Conservation (phyloP, 35 echinoderm and acorn worm species). For the Lytechinus pictus region DNA sequence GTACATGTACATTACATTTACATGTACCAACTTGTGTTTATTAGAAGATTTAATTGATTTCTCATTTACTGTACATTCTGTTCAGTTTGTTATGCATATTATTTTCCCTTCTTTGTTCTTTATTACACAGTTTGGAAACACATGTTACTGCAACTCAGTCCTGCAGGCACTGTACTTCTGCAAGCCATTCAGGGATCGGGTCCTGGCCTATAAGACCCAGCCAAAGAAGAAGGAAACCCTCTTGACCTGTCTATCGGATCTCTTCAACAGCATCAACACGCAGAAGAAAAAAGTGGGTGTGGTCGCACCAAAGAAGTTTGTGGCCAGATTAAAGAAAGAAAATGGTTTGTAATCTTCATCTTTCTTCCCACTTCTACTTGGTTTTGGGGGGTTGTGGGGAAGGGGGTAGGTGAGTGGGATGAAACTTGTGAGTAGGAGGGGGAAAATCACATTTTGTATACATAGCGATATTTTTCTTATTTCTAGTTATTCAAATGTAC, state of each 20-base stretch:
- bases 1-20: too few relatives aligned
- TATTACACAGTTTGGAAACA: slow-evolving; percentile 92
- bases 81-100: neutral
- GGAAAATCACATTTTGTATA: too few relatives aligned
- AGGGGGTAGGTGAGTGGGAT: too few relatives aligned
- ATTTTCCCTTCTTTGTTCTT: neutral
- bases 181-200: slow-evolving; percentile 91
- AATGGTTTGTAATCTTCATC: slow-evolving; percentile 73
- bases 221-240: slow-evolving; percentile 97
- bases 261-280: slow-evolving; percentile 90
- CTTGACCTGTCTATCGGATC: slow-evolving; percentile 86
- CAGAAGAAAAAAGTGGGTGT: slow-evolving; percentile 98
- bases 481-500: too few relatives aligned
- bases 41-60: too few relatives aligned
- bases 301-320: slow-evolving; percentile 97
- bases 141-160: slow-evolving; percentile 98
- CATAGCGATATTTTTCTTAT: too few relatives aligned
- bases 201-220: slow-evolving; percentile 85
- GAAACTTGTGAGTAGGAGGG: too few relatives aligned
- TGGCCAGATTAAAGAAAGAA: slow-evolving; percentile 86
- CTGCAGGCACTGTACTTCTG: slow-evolving; percentile 98
- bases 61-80: too few relatives aligned
- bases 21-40: too few relatives aligned
- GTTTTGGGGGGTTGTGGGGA: too few relatives aligned
- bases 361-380: too few relatives aligned